A percentile compares a stretch with the other conserved stretches of the same genome.
These are phyloP conservation scores for Imbricaverruca yamaguchii DNA, from an alignment of 2,888 invertebrate species.

Conservation along the genomic window DNA sequence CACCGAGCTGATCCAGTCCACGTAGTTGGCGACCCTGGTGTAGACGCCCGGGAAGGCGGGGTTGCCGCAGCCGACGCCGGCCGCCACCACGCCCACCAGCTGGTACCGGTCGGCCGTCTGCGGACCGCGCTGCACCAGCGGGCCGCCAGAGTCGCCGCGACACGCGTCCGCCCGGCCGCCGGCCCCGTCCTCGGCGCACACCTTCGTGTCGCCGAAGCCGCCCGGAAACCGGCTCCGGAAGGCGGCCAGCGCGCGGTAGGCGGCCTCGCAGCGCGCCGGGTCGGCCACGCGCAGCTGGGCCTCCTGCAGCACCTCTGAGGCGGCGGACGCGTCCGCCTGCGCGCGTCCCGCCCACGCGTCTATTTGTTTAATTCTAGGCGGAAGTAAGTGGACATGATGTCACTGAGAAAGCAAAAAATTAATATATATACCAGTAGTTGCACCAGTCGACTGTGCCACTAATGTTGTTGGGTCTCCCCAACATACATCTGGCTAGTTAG, in stretches of 20 bases:
- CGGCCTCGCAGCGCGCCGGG: not conserved
- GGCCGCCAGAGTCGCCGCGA: not conserved
- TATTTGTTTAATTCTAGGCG: too few relatives aligned
- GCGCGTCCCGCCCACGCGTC: too few relatives aligned
- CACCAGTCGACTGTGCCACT: too few relatives aligned
- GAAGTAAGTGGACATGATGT: too few relatives aligned
- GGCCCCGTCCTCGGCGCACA: not conserved
- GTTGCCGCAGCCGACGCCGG: slow-evolving; percentile 76
- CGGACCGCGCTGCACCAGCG: not conserved
- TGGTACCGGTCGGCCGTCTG: not conserved
- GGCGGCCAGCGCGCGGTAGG: not conserved
- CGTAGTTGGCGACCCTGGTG: slow-evolving; percentile 52
- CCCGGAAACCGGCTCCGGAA: not conserved
- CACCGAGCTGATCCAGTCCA: slow-evolving; percentile 31
- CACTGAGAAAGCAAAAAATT: too few relatives aligned
- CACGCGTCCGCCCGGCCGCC: not conserved
- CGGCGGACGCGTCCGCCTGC: not conserved
- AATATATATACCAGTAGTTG: too few relatives aligned
- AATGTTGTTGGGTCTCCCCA: too few relatives aligned
- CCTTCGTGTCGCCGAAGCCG: not conserved
- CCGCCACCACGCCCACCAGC: slow-evolving; percentile 73
- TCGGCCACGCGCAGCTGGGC: not conserved
- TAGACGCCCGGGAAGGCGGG: slow-evolving; percentile 74
- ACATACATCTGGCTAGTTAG: too few relatives aligned
- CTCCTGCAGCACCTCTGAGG: not conserved